Conservation (phyloP, 2,113 vertebrate genomes). For the Monarcha castaneiventris region DNA sequence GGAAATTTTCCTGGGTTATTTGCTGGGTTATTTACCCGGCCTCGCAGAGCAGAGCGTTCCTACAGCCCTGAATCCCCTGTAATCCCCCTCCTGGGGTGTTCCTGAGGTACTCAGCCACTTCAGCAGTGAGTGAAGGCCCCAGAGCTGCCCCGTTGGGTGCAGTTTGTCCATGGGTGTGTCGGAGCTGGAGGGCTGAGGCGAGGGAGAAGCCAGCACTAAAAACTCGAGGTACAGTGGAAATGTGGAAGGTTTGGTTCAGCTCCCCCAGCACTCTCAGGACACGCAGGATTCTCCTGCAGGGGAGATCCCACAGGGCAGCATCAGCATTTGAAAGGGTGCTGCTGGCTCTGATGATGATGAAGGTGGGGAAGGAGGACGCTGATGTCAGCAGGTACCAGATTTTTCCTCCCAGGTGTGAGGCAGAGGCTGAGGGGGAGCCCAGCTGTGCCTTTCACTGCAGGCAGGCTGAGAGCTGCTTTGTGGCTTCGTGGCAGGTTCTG, state of each 20-base stretch:
- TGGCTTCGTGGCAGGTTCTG: not conserved
- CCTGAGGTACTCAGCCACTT: rapidly evolving
- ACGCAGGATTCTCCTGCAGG: not conserved
- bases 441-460: not conserved
- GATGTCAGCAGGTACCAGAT: not conserved
- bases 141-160: not conserved
- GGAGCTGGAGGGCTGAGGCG: not conserved
- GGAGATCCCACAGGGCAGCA: not conserved
- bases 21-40: not conserved
- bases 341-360: not conserved
- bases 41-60: not conserved
- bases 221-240: not conserved
- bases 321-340: not conserved
- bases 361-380: not conserved
- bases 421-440: not conserved
- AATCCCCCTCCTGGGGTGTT: not conserved
- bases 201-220: not conserved
- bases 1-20: constrained; percentile 23
- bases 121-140: not conserved
- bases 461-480: not conserved
- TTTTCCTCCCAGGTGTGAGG: not conserved
- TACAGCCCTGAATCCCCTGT: rapidly evolving
- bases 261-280: not conserved
- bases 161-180: not conserved
- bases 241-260: not conserved